phyloP scores from a whole-genome alignment of 2,888 invertebrate species.

The Syrista parreyssii region DNA sequence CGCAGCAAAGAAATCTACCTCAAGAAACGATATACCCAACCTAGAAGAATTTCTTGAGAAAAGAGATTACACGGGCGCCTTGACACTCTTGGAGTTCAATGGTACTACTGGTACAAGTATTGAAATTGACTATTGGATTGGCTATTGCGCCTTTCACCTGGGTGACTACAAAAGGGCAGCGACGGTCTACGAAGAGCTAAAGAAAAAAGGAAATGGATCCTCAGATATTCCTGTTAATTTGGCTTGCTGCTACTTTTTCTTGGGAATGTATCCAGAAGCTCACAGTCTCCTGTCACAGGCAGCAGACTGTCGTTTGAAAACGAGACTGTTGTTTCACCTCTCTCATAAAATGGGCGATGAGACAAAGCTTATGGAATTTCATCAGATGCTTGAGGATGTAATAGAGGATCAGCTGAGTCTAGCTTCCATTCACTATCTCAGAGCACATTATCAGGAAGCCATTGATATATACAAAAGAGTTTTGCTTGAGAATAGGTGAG shows the following conservation, averaged over 20 bases:
- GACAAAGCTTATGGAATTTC: slow-evolving; percentile 82
- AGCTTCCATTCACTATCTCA: slow-evolving; percentile 95
- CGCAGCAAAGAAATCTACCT: slow-evolving; percentile 56
- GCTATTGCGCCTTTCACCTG: slow-evolving; percentile 95
- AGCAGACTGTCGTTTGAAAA: slow-evolving; percentile 76
- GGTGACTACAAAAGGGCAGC: slow-evolving; percentile 85
- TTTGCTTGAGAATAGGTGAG: slow-evolving; percentile 87
- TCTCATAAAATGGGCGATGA: slow-evolving; percentile 94
- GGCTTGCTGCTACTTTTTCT: slow-evolving; percentile 95
- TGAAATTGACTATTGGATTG: slow-evolving; percentile 86
- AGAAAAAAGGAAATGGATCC: slow-evolving; percentile 68
- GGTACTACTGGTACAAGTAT: slow-evolving; percentile 61
- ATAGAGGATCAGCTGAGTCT: slow-evolving; percentile 95
- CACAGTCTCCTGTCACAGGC: slow-evolving; percentile 76
- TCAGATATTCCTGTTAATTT: slow-evolving; percentile 81
- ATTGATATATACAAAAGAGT: slow-evolving; percentile 98
- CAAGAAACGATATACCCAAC: slow-evolving; percentile 75
- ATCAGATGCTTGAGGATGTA: slow-evolving; percentile 86
- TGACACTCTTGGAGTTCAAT: slow-evolving; percentile 89
- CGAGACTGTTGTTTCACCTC: slow-evolving; percentile 89
- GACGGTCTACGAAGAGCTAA: slow-evolving; percentile 71
- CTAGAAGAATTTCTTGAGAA: slow-evolving; percentile 90
- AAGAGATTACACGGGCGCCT: slow-evolving; percentile 94
- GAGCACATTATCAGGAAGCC: slow-evolving; percentile 98
- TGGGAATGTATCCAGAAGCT: slow-evolving; percentile 85